Percentiles rank a stretch among this genome's conserved stretches.
phyloP scores from a whole-genome alignment of 2,888 invertebrate species.

The Agrotis segetum region DNA sequence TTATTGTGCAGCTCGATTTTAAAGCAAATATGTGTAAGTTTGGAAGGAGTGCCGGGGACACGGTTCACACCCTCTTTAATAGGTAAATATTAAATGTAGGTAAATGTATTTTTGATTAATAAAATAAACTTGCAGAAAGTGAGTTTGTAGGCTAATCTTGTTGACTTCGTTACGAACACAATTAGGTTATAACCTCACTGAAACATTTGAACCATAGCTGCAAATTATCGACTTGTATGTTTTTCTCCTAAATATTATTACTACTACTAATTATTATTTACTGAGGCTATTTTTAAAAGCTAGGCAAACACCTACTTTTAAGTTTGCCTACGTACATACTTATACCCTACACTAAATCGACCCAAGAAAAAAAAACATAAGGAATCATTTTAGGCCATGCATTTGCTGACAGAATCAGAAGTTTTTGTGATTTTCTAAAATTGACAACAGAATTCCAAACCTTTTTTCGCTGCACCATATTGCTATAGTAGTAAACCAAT shows the following conservation, averaged over 20 bases:
- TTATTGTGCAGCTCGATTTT: slow-evolving; percentile 86
- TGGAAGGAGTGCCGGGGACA: slow-evolving; percentile 81
- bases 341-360: too few relatives aligned
- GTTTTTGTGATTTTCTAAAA: slow-evolving; percentile 13
- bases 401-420: background rate
- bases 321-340: too few relatives aligned
- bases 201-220: too few relatives aligned
- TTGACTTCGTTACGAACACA: background rate
- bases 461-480: slow-evolving; percentile 36
- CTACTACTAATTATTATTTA: too few relatives aligned
- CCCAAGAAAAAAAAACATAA: too few relatives aligned
- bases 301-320: too few relatives aligned
- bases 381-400: too few relatives aligned
- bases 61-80: slow-evolving; percentile 83
- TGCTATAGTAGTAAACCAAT: slow-evolving; percentile 37
- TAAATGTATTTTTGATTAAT: slow-evolving; percentile 62
- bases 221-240: too few relatives aligned
- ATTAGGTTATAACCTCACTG: background rate
- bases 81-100: slow-evolving; percentile 63
- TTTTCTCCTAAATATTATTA: too few relatives aligned
- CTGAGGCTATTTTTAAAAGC: too few relatives aligned
- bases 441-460: slow-evolving; percentile 46
- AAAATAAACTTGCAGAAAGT: slow-evolving; percentile 20
- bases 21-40: slow-evolving; percentile 87
- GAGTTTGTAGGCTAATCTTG: background rate